Evolutionary conservation across 2,113 vertebrate genomes (phyloP), one percentile per base, ranked within the genome.

Genomic region (Alectura lathami): DNA sequence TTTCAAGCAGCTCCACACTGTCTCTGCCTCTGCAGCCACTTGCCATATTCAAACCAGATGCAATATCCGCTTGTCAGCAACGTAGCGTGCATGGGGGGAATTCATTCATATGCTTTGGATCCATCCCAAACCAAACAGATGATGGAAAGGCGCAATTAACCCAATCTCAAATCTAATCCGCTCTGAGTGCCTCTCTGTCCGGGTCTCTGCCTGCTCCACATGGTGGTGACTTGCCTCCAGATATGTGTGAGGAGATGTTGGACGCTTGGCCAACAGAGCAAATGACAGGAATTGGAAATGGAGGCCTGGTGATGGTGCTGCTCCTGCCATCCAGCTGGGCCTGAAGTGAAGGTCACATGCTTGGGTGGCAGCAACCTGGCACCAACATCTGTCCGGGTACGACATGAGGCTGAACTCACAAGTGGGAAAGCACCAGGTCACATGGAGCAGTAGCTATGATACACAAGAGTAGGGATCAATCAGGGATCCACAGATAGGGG

Each of bases 41-140:
- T 68, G 83, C 94, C 94, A 83, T 94, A 92, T 96, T 91, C 95
- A 95, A 96, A 96, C 95, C 95, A 97, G 96, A 96, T 96, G 96
- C 96, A 96, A 94, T 96, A 95, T 96, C 94, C 94, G 64, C 89
- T 59, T 96, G 86, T 96, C 96, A 96, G 94, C 95, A 93, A 84
- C 0, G 9, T 26, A 24, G 78, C 12, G 5, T 77, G 82, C 90
- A 80, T 74, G 94, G 95, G 56, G 88, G 89, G 83, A 85, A 78
- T 93, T 89, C 59, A 74, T 92, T 95, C 81, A 83, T 77, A 60
- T 38, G 68, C 53, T 92, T 89, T 92, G 95, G 92, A 93, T 77
- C 60, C 66, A 36, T 85, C 86, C 93, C 94, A 96, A 96, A 59
- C 62, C 60, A 96, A 96, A 96, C 91, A 95, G 88, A 96, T 96